Percentiles rank a stretch among this genome's conserved stretches.
Evolutionary conservation across 2,113 vertebrate genomes (phyloP).

Genomic region (Alexandromys fortis): DNA sequence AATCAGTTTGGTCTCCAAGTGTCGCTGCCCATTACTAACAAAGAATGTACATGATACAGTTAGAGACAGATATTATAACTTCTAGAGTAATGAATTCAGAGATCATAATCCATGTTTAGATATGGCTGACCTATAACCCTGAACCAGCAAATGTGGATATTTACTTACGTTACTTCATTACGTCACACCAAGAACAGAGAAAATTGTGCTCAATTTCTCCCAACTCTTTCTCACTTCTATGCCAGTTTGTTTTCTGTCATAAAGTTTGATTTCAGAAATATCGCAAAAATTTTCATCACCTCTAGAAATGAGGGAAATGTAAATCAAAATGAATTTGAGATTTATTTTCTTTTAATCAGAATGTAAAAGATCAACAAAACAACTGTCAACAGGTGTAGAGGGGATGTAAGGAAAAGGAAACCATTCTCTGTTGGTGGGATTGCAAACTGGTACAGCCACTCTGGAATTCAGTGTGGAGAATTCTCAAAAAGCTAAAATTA

Average conservation of each 20-base stretch:
- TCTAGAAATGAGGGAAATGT: background rate
- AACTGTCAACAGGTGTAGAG: background rate
- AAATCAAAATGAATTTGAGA: background rate
- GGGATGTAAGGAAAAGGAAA: background rate
- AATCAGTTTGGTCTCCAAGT: background rate
- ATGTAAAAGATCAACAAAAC: background rate
- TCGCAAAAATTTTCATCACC: background rate
- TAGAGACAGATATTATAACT: background rate
- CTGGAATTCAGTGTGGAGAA: background rate
- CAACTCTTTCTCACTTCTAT: background rate
- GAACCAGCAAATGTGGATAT: background rate
- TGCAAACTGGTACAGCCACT: background rate
- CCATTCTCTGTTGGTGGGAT: background rate
- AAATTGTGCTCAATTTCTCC: background rate
- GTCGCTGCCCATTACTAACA: background rate
- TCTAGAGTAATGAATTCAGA: background rate
- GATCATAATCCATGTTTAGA: background rate
- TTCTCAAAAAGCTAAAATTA: too few species aligned
- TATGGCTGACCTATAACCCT: background rate
- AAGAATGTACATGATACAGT: background rate
- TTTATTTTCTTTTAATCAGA: background rate
- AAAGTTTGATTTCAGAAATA: background rate
- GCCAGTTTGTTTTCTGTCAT: constrained; percentile 9
- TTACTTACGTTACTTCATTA: background rate
- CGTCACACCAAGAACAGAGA: background rate